phyloP scores from a whole-genome alignment of 2,888 invertebrate genomes.

The Bhutanitis thaidina region DNA sequence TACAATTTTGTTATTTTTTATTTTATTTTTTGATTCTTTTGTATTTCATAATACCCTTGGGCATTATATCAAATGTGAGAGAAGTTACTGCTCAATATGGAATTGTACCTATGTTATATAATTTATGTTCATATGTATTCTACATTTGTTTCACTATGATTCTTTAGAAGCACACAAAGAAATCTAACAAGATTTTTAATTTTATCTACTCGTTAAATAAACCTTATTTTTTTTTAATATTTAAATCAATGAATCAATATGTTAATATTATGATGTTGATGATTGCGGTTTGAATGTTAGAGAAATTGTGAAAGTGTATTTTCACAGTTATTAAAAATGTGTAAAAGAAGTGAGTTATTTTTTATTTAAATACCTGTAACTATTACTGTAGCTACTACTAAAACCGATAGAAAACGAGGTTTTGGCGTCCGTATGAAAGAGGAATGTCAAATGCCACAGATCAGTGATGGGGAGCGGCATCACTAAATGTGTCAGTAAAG shows the following conservation, averaged over 20 bases:
- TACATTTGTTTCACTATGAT: not conserved
- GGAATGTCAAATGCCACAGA: no score
- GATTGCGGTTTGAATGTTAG: slow-evolving; percentile 47
- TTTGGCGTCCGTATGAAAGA: no score
- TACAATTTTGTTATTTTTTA: not conserved
- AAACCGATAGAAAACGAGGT: no score
- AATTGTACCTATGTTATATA: slow-evolving; percentile 20
- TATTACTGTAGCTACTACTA: no score
- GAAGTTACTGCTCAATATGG: slow-evolving; percentile 37
- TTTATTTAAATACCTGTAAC: slow-evolving; percentile 34
- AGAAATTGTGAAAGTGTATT: slow-evolving; percentile 52
- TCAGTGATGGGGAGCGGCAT: no score
- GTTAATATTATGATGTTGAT: slow-evolving; percentile 32
- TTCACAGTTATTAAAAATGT: slow-evolving; percentile 69
- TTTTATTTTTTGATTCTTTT: no score
- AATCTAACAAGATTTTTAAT: slow-evolving; percentile 1
- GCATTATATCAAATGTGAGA: slow-evolving; percentile 15
- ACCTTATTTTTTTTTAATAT: slow-evolving; percentile 14
- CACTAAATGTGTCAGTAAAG: no score
- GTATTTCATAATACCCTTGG: not conserved
- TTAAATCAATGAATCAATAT: slow-evolving; percentile 3
- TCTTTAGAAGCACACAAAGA: not conserved
- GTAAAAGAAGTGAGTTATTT: slow-evolving; percentile 43
- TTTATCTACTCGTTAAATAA: slow-evolving; percentile 17
- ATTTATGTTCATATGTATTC: slow-evolving; percentile 39